Conservation (phyloP, 2,888 invertebrate genomes). For the Protonemura montana region DNA sequence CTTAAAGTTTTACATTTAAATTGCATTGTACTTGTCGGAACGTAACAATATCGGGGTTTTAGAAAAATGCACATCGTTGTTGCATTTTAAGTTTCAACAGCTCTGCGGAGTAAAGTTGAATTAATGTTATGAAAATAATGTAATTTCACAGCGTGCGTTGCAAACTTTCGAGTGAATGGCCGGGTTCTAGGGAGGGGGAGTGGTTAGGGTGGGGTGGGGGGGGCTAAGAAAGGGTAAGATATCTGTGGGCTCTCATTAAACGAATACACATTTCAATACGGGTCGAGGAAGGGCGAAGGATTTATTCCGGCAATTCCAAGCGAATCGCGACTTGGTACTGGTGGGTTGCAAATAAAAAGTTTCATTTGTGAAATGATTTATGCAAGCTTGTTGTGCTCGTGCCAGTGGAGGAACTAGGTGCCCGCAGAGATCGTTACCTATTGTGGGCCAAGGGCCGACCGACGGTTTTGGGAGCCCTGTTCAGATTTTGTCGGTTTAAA, state of each 20-base stretch:
- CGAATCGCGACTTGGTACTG: neutral
- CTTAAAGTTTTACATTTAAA: neutral
- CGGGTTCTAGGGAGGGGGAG: neutral
- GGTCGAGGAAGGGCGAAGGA: neutral
- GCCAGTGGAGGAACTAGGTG: neutral
- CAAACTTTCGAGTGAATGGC: neutral
- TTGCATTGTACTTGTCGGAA: neutral
- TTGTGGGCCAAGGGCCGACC: no score
- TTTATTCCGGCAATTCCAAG: neutral
- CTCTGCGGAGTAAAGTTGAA: neutral
- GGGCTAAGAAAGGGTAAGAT: neutral
- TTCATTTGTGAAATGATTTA: neutral
- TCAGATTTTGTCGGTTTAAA: no score
- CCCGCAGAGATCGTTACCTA: no score
- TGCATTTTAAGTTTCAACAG: neutral
- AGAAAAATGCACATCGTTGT: neutral
- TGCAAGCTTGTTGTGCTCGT: neutral
- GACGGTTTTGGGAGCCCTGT: no score
- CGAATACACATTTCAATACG: neutral
- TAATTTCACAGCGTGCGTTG: neutral
- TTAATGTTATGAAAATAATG: slow-evolving; percentile 2
- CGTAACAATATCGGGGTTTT: slow-evolving; percentile 1
- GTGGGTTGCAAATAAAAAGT: neutral
- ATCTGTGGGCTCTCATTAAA: neutral
- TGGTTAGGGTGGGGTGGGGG: no score